Evolutionary conservation across 2,113 vertebrate species (phyloP).

Genomic region (Stomatorhinus ivindoensis): DNA sequence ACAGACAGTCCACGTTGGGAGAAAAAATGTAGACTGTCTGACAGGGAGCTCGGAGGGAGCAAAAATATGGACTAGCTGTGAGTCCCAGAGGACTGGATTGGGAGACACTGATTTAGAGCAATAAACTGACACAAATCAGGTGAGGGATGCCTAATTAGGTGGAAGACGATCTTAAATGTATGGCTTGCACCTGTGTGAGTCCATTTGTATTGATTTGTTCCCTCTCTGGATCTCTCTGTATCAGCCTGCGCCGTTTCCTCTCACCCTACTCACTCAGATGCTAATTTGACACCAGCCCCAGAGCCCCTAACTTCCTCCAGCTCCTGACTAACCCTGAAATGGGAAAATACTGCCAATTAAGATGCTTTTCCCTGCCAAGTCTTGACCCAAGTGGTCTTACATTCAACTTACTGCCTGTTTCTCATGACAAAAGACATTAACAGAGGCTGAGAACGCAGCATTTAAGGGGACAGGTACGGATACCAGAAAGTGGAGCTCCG

Average conservation of each 20-base stretch:
- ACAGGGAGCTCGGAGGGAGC: too few species aligned
- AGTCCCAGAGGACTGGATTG: not conserved
- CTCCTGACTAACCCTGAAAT: not conserved
- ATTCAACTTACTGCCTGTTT: not conserved
- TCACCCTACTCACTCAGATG: not conserved
- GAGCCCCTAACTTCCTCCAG: not conserved
- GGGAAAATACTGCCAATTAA: not conserved
- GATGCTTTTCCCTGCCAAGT: not conserved
- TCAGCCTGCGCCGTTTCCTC: not conserved
- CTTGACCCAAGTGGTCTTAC: not conserved
- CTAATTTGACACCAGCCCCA: not conserved
- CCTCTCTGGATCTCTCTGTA: not conserved
- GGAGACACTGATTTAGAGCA: not conserved
- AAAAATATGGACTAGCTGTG: too few species aligned
- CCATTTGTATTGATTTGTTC: not conserved
- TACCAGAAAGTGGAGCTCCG: constrained; percentile 76
- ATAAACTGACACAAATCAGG: not conserved
- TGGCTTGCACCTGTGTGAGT: not conserved
- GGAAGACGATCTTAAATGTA: not conserved
- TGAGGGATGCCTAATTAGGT: not conserved
- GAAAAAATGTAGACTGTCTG: too few species aligned
- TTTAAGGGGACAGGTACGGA: not conserved
- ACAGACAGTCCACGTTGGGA: too few species aligned
- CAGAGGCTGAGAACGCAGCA: not conserved
- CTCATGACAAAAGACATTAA: not conserved